Percentiles rank a stretch among this genome's conserved stretches.
Conservation (phyloP, 2,797 vertebrate species). For the Protonibea diacanthus region DNA sequence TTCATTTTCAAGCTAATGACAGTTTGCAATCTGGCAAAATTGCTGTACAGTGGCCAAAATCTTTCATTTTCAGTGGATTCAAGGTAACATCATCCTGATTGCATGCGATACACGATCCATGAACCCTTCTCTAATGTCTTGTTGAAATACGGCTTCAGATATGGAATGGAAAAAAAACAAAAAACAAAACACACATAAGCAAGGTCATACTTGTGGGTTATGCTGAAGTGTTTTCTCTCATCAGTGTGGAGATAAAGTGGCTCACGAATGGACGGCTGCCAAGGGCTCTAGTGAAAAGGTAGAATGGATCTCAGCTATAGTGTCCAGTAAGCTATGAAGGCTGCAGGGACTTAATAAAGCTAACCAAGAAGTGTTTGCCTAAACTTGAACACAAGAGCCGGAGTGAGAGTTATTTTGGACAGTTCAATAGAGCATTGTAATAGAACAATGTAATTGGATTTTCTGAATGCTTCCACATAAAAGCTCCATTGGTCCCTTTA, state of each 20-base stretch:
- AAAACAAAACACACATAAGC: not conserved
- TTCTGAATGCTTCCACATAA: slow-evolving; percentile 30
- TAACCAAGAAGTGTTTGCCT: not conserved
- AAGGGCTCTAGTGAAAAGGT: slow-evolving; percentile 5
- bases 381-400: not conserved
- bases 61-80: slow-evolving; percentile 29
- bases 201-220: slow-evolving; percentile 22
- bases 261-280: slow-evolving; percentile 34
- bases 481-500: slow-evolving; percentile 19
- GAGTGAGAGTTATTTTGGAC: slow-evolving; percentile 2
- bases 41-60: not conserved
- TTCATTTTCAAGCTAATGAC: slow-evolving; percentile 41
- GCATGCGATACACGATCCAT: not conserved
- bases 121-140: slow-evolving; percentile 18
- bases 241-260: slow-evolving; percentile 25
- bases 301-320: slow-evolving; percentile 11
- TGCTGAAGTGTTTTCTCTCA: slow-evolving; percentile 22
- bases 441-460: slow-evolving; percentile 25
- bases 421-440: slow-evolving; percentile 14
- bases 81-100: slow-evolving; percentile 26
- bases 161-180: not conserved
- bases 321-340: slow-evolving; percentile 4
- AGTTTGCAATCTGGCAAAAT: slow-evolving; percentile 18
- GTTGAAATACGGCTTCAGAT: slow-evolving; percentile 19
- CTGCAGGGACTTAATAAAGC: slow-evolving; percentile 38